Conservation (phyloP, 35 echinoderm and acorn worm genomes). For the Lytechinus variegatus region DNA sequence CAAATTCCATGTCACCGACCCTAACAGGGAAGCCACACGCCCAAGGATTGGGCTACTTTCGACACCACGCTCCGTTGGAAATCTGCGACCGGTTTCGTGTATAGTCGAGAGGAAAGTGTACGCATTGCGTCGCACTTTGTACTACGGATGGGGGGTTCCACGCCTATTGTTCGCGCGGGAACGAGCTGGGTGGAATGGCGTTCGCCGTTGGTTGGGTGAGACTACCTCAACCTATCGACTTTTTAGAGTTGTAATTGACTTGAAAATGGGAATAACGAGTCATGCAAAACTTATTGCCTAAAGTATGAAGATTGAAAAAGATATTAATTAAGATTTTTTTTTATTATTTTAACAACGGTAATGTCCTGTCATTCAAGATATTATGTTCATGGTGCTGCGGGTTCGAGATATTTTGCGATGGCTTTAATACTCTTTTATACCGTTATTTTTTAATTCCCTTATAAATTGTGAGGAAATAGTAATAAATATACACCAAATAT, state of each 20-base stretch:
- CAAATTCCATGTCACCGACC: not conserved
- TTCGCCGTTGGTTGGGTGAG: not conserved
- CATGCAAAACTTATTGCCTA: too few species aligned
- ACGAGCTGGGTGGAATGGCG: not conserved
- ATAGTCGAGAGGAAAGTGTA: not conserved
- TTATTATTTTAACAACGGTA: too few species aligned
- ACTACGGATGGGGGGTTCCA: not conserved
- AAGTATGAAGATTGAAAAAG: too few species aligned
- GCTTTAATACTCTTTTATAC: too few species aligned
- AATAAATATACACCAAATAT: too few species aligned
- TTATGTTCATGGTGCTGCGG: too few species aligned
- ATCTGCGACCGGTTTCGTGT: not conserved
- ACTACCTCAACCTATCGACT: not conserved
- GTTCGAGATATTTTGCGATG: too few species aligned
- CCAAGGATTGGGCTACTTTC: not conserved
- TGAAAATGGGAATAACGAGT: too few species aligned
- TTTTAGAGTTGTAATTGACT: not conserved
- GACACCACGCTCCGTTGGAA: not conserved
- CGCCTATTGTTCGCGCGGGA: conserved; percentile 6
- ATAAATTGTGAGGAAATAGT: too few species aligned
- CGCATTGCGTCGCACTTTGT: not conserved
- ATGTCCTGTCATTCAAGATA: too few species aligned
- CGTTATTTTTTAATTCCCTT: too few species aligned
- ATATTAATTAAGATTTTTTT: too few species aligned
- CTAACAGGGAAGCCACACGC: not conserved